A percentile compares a stretch with the other conserved stretches of the same genome.
Conservation (phyloP, 2,797 vertebrate species). For the Labroides dimidiatus region DNA sequence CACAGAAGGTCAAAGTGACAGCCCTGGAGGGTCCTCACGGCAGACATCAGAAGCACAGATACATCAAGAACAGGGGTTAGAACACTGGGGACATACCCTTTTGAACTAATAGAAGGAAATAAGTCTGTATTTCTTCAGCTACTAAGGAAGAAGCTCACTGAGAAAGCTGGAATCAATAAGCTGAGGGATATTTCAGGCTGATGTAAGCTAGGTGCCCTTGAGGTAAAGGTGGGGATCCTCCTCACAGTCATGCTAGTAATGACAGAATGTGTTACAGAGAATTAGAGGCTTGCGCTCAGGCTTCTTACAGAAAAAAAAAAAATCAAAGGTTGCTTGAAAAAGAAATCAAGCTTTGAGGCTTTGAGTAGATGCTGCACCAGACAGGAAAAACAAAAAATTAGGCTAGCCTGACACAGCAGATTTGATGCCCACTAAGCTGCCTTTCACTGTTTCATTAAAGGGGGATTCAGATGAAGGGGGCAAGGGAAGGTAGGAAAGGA, state of each 20-base stretch:
- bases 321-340: neutral
- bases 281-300: neutral
- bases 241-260: neutral
- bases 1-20: constrained; percentile 1
- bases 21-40: neutral
- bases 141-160: constrained; percentile 11
- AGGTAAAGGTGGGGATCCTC: constrained; percentile 48
- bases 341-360: neutral
- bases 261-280: neutral
- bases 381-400: constrained; percentile 32
- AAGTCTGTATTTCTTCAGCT: constrained; percentile 22
- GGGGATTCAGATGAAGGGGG: neutral
- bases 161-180: constrained; percentile 19
- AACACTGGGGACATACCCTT: neutral
- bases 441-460: constrained; percentile 17
- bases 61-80: neutral
- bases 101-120: neutral
- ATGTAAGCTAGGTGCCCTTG: constrained; percentile 52
- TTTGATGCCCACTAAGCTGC: constrained; percentile 45
- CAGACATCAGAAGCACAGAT: neutral
- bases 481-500: constrained; percentile 1
- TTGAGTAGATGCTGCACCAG: constrained; percentile 15
- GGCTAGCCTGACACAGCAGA: constrained; percentile 73
- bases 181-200: constrained; percentile 10
- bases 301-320: neutral